Conservation (phyloP, 2,888 invertebrate species). For the Corbicula japonica region DNA sequence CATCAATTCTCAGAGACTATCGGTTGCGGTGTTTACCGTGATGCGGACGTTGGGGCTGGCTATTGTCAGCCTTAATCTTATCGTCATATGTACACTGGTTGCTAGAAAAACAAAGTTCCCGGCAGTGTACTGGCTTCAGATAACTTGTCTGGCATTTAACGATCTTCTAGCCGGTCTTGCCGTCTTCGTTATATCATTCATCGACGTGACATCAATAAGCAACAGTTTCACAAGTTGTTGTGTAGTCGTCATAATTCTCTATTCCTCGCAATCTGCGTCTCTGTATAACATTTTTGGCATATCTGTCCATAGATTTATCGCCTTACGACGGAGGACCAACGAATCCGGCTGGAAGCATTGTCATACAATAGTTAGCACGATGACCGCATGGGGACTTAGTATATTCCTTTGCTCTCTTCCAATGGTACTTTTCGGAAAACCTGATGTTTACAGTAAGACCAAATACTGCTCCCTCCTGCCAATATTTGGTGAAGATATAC, state of each 20-base stretch:
- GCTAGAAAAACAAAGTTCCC: conserved; percentile 16
- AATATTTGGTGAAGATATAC: conserved; percentile 12
- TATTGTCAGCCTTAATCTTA: conserved; percentile 7
- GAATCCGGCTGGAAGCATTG: conserved; percentile 3
- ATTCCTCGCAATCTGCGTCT: conserved; percentile 13
- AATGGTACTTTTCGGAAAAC: background rate
- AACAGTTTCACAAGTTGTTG: conserved; percentile 3
- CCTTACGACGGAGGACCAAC: background rate
- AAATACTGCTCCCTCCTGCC: conserved; percentile 8
- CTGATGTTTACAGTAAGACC: background rate
- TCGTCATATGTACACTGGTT: conserved; percentile 1
- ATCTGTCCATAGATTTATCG: conserved; percentile 17
- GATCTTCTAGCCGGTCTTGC: conserved; percentile 15
- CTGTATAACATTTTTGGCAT: conserved; percentile 34
- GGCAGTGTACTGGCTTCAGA: conserved; percentile 21
- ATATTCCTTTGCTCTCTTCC: conserved; percentile 8
- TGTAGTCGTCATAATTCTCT: background rate
- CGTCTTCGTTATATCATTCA: conserved; percentile 13
- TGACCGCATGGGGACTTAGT: conserved; percentile 20
- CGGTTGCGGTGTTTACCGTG: background rate
- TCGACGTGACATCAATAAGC: conserved; percentile 1
- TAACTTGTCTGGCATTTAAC: conserved; percentile 21
- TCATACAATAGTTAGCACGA: conserved; percentile 4
- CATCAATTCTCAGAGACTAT: background rate
- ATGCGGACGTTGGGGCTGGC: conserved; percentile 6